Evolutionary conservation across 1,140 invertebrate genomes (phyloP).

Genomic region (Andricus grossulariae): DNA sequence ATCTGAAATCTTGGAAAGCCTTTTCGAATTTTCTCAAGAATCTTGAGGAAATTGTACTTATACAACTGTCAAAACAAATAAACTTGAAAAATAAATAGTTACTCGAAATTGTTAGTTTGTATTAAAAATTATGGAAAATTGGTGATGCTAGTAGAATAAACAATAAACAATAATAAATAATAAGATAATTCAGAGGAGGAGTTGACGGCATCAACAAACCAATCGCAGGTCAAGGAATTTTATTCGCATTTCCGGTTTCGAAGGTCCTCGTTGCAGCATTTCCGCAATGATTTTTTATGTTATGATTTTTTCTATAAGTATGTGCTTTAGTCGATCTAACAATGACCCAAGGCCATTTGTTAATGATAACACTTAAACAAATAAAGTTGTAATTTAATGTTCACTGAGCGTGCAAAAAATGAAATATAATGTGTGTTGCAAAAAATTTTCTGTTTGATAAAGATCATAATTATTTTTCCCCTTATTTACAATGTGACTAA

Average conservation of each 20-base stretch:
- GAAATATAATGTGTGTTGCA: neutral
- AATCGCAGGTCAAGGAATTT: neutral
- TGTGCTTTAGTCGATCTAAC: neutral
- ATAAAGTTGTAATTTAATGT: neutral
- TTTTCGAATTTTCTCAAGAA: too few relatives aligned
- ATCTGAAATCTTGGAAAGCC: too few relatives aligned
- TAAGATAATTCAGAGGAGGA: neutral
- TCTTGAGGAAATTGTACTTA: too few relatives aligned
- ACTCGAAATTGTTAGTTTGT: too few relatives aligned
- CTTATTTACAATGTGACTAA: neutral
- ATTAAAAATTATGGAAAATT: too few relatives aligned
- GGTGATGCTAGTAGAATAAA: too few relatives aligned
- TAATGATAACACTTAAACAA: constrained; percentile 17
- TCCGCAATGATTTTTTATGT: constrained; percentile 25
- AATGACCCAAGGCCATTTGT: neutral
- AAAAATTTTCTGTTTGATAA: neutral
- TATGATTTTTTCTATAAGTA: neutral
- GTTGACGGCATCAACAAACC: neutral
- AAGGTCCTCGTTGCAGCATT: constrained; percentile 21
- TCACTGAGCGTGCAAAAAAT: neutral
- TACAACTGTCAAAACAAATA: too few relatives aligned
- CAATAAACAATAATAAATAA: too few relatives aligned
- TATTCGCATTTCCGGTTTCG: constrained; percentile 10
- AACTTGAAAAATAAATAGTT: too few relatives aligned
- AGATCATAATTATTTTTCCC: neutral